Conservation (phyloP, 2,888 invertebrate genomes). For the Hoplodrina ambigua region DNA sequence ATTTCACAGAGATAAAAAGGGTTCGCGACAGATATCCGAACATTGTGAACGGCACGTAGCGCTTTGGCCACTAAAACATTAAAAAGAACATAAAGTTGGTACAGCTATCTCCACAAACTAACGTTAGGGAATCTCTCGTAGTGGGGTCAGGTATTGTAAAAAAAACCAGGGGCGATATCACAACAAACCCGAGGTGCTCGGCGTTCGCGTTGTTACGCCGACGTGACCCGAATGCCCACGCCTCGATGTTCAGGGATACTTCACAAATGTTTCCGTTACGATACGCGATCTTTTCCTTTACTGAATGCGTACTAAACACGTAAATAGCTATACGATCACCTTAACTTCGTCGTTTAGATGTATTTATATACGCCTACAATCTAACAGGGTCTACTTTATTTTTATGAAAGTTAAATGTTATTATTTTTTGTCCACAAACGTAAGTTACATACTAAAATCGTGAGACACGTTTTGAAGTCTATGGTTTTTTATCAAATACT, state of each 20-base stretch:
- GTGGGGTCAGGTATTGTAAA: constrained; percentile 87
- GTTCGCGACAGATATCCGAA: constrained; percentile 61
- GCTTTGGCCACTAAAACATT: constrained; percentile 72
- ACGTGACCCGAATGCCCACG: constrained; percentile 86
- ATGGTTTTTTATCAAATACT: constrained; percentile 14
- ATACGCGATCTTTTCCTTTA: constrained; percentile 85
- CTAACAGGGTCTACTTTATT: constrained; percentile 61
- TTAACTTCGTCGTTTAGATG: constrained; percentile 77
- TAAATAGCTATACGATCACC: constrained; percentile 84
- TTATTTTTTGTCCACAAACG: constrained; percentile 28
- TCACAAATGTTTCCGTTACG: constrained; percentile 87
- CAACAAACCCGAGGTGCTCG: constrained; percentile 87
- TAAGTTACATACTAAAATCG: constrained; percentile 18
- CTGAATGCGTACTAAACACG: constrained; percentile 83
- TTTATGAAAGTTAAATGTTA: constrained; percentile 47
- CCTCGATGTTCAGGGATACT: constrained; percentile 84
- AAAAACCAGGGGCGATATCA: constrained; percentile 86
- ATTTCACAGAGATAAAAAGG: constrained; percentile 62
- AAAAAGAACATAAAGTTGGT: constrained; percentile 79
- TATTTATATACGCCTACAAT: constrained; percentile 71
- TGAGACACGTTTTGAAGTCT: constrained; percentile 32
- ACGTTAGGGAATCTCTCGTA: constrained; percentile 83
- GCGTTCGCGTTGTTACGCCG: constrained; percentile 84
- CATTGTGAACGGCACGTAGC: constrained; percentile 68
- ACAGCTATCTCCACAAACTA: constrained; percentile 76